Conservation (phyloP, 2,888 invertebrate genomes). For the Thymelicus acteon region DNA sequence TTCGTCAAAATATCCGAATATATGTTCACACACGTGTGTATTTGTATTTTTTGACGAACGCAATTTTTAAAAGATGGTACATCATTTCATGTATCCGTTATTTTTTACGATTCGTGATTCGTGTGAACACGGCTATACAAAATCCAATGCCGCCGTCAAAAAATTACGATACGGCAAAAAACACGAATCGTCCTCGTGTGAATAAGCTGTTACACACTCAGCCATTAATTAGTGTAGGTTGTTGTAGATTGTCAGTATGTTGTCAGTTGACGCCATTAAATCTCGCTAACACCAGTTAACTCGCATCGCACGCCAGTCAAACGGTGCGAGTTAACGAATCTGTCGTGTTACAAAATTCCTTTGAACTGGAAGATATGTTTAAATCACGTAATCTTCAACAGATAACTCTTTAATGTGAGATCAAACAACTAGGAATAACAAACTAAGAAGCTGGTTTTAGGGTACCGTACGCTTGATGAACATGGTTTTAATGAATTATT, state of each 20-base stretch:
- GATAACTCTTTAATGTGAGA: not conserved
- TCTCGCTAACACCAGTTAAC: not conserved
- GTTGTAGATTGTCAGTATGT: not conserved
- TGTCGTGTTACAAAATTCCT: not conserved
- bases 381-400: not conserved
- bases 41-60: too few species aligned
- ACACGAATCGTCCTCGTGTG: too few species aligned
- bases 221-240: not conserved
- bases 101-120: too few species aligned
- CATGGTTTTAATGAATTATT: too few species aligned
- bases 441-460: not conserved
- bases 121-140: too few species aligned
- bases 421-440: not conserved
- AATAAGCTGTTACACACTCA: not conserved
- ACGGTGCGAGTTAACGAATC: not conserved
- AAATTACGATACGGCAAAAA: too few species aligned
- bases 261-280: slow-evolving; percentile 11
- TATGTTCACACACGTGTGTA: too few species aligned
- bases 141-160: too few species aligned
- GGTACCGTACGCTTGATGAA: too few species aligned
- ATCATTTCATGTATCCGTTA: too few species aligned
- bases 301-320: slow-evolving; percentile 2
- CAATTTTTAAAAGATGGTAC: too few species aligned
- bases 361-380: not conserved
- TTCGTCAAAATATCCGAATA: too few species aligned